Evolutionary conservation across 2,888 invertebrate species (phyloP), one percentile per base, ranked within the genome.

Genomic region (Dynastes grantii): DNA sequence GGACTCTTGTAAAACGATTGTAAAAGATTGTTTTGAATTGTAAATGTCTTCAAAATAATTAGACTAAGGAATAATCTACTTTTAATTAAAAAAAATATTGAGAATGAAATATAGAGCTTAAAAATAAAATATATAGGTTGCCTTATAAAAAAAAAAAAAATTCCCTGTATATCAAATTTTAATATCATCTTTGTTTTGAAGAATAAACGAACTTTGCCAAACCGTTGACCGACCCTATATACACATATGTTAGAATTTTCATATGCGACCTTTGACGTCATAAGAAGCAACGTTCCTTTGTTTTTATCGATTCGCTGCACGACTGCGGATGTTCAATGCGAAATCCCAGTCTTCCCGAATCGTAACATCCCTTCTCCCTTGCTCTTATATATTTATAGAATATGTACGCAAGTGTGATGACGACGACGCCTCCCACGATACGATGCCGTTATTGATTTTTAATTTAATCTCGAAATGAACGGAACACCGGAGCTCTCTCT

Each of bases 331-430:
- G 58, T 32, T 58, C 58, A 16, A 9, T 32, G 68, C 68, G 51
- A 68, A 68, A 51, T 29, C 51, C 68, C 51, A 68, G 51, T 68
- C 63, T n/a, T 40, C 58, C 58, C 37, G 29, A 58, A 61, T 45
- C 73, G 22, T 40, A 73, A 40, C 73, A 9, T 55, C 58, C 37
- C 27, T 11, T 45, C 37, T 37, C 58, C 11, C 58, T 73, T 58
- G 9, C 73, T 16, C 58, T 58, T 16, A n/a, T 61, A 40, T 73
- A 73, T 73, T 73, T 58, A 73, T 73, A 73, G 73, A 73, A 45
- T 58, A 73, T 27, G 4, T 73, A 73, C 73, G 73, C 73, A 61
- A 73, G 61, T 73, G 73, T 73, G 58, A 73, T 73, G 73, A 40
- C 73, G 73, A 40, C 22, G 61, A 58, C 40, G 40, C 32, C 73